Evolutionary conservation across 1,140 invertebrate genomes (phyloP).

Genomic region (Wiebesia pumilae): DNA sequence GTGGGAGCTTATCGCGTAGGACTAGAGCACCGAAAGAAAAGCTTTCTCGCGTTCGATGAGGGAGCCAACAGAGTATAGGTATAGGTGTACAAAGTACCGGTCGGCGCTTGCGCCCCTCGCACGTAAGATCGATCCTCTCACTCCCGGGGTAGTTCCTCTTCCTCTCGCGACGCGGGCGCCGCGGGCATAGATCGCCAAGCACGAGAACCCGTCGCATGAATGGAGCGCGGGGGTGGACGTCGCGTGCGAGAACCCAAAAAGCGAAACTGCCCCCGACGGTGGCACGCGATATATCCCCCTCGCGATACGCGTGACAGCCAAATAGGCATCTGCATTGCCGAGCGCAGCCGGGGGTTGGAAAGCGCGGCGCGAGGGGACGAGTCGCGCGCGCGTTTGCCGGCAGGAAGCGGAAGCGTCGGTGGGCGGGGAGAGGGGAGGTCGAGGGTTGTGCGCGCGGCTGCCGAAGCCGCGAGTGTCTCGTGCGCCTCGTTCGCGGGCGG

Average conservation of each 20-base stretch:
- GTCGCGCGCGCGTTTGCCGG: neutral
- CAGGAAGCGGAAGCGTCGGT: constrained; percentile 29
- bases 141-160: neutral
- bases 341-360: neutral
- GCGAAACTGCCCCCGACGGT: too few relatives aligned
- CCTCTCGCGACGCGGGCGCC: neutral
- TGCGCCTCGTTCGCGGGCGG: constrained; percentile 39
- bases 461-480: constrained; percentile 29
- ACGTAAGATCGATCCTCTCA: constrained; percentile 7
- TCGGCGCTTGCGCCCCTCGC: neutral
- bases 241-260: too few relatives aligned
- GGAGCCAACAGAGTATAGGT: too few relatives aligned
- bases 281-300: too few relatives aligned
- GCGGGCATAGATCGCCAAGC: too few relatives aligned
- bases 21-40: too few relatives aligned
- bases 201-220: neutral
- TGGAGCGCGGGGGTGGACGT: neutral
- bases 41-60: too few relatives aligned
- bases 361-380: neutral
- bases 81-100: too few relatives aligned
- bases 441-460: neutral
- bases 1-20: too few relatives aligned
- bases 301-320: neutral
- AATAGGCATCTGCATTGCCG: constrained; percentile 30
- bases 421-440: neutral